phyloP scores from a whole-genome alignment of 2,113 vertebrate genomes.

The Eleginops maclovinus region DNA sequence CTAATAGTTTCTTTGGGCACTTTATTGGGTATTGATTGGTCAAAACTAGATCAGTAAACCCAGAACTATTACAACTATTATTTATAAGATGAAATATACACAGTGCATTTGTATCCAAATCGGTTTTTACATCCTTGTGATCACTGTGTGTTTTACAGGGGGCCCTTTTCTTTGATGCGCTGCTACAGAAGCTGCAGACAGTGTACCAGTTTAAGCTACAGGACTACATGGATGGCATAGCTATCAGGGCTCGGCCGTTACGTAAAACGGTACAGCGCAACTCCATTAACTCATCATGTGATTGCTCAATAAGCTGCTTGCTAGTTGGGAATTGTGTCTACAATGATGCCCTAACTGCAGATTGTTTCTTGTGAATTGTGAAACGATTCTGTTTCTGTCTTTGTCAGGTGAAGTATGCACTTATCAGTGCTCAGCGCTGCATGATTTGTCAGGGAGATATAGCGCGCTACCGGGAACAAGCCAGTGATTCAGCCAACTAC shows the following conservation, averaged over 20 bases:
- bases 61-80: background rate
- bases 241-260: slow-evolving; percentile 93
- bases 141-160: slow-evolving; percentile 84
- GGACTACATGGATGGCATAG: slow-evolving; percentile 97
- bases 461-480: slow-evolving; percentile 95
- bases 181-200: slow-evolving; percentile 95
- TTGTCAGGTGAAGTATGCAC: slow-evolving; percentile 95
- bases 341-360: background rate
- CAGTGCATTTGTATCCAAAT: background rate
- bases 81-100: background rate
- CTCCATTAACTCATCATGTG: background rate
- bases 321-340: background rate
- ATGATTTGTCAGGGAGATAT: slow-evolving; percentile 99
- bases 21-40: background rate
- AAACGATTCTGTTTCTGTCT: slow-evolving; percentile 3
- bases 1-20: background rate
- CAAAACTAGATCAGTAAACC: background rate
- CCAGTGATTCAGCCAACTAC: slow-evolving; percentile 95
- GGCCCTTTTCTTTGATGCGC: slow-evolving; percentile 90
- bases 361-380: background rate
- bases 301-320: background rate
- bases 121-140: background rate
- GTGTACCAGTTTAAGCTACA: slow-evolving; percentile 95
- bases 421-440: slow-evolving; percentile 96
- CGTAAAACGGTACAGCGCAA: slow-evolving; percentile 87